Evolutionary conservation across 2,113 vertebrate species (phyloP), one percentile per base, ranked within the genome.

Genomic region (Tupaia chinensis): DNA sequence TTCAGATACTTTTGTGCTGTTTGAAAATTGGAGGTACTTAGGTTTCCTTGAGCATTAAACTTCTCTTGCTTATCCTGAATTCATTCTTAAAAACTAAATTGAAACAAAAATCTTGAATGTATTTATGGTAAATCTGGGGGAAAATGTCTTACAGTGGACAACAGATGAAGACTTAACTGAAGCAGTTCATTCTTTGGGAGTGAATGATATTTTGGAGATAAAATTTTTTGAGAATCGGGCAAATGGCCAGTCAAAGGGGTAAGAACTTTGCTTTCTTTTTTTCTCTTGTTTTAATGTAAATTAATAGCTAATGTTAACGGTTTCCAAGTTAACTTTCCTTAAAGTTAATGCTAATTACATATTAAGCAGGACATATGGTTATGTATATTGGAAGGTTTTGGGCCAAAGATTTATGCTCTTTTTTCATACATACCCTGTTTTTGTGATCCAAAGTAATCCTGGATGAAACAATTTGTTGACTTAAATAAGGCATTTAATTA

Each of bases 221-320:
- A 99, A 99, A 97, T 99, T 99, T 98, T 99, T 99, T 99, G 99
- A 99, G 98, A 99, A 99, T 98, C 98, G 99, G 96, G 99, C 99
- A 97, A 99, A 99, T 98, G 99, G 99, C 95, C 99, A 99, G 96
- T 99, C 99, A 68, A 99, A 99, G 98, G 99, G 99, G 99, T 99
- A 98, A 99, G 99, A 96, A 96, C 54, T 97, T 97, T 93, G 29
- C 79, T 89, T 91, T 20, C 15, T 63, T 54, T 17, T 13, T 78
- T 73, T 74, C 60, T 61, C 16, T 60, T 2, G 9, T 53, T 12
- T 12, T 63, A 85, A 34, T 88, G 20, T 73, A 89, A 79, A 7
- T 87, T 95, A 77, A 56, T 92, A 95, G 17, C 14, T 86, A 20
- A 58, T 76, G 69, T 34, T 88, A 82, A 23, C 13, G 78, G 2